A percentile compares a stretch with the other conserved stretches of the same genome.
These are phyloP conservation scores for Sicus ferrugineus DNA, from an alignment of 2,888 invertebrate genomes.

Conservation along the genomic window DNA sequence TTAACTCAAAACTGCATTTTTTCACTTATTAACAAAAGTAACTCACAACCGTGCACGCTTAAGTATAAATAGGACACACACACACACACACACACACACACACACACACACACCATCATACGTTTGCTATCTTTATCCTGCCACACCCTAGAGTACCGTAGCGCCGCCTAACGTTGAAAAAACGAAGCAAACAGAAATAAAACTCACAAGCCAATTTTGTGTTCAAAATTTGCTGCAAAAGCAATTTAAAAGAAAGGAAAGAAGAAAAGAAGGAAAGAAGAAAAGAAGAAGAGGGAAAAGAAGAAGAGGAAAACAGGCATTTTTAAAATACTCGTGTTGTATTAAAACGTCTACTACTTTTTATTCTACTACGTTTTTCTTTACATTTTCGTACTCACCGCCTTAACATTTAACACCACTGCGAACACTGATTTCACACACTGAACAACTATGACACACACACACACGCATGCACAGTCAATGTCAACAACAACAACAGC, in stretches of 20 bases:
- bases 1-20: not conserved
- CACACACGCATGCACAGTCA: not conserved
- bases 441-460: not conserved
- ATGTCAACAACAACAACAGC: not conserved
- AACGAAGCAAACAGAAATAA: constrained; percentile 30
- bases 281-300: not conserved
- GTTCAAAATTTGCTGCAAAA: constrained; percentile 25
- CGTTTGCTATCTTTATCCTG: constrained; percentile 25
- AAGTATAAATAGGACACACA: not conserved
- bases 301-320: not conserved
- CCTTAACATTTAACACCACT: not conserved
- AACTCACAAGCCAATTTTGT: constrained; percentile 10
- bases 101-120: not conserved
- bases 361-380: not conserved
- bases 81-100: constrained; percentile 9
- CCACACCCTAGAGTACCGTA: constrained; percentile 2
- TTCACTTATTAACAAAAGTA: constrained; percentile 30
- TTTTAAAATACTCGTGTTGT: not conserved
- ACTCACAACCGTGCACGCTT: constrained; percentile 17
- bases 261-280: not conserved
- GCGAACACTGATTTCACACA: not conserved
- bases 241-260: not conserved
- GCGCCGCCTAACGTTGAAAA: not conserved
- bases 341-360: constrained; percentile 7
- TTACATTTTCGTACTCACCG: not conserved